Conservation (phyloP, 2,113 vertebrate genomes). For the Dasyprocta punctata region DNA sequence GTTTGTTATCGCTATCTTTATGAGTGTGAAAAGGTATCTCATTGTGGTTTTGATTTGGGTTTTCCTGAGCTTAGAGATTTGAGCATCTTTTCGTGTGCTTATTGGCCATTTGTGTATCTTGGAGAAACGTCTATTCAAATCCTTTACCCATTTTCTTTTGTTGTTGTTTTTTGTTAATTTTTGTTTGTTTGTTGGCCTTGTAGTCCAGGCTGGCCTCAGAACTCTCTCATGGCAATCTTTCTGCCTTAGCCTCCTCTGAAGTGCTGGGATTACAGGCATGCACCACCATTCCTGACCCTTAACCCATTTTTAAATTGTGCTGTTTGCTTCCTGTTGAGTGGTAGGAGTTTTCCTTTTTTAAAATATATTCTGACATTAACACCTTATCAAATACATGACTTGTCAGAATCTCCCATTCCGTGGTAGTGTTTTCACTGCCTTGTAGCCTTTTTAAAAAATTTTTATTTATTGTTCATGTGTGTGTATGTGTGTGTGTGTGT, state of each 20-base stretch:
- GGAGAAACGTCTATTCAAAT: slow-evolving; percentile 18
- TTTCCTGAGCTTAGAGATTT: slow-evolving; percentile 31
- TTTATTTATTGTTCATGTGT: no score
- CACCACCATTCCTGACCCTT: neutral
- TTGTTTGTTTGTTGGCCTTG: neutral
- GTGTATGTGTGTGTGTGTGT: neutral
- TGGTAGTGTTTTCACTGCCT: neutral
- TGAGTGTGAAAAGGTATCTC: neutral
- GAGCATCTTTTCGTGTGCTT: neutral
- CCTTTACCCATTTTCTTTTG: no score
- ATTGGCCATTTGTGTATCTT: neutral
- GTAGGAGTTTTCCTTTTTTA: neutral
- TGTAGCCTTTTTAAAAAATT: neutral
- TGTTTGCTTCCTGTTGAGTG: neutral
- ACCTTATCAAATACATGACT: slow-evolving; percentile 6
- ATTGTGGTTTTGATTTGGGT: slow-evolving; percentile 41
- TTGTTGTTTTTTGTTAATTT: neutral
- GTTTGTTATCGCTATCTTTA: neutral
- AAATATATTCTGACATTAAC: slow-evolving; percentile 24
- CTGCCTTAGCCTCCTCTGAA: neutral
- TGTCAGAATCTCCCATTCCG: neutral
- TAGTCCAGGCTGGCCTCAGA: neutral
- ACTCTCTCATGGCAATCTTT: neutral
- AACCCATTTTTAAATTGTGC: neutral
- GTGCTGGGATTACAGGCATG: neutral